phyloP scores from a whole-genome alignment of 2,888 invertebrate genomes.

The Herminia tarsipennalis region DNA sequence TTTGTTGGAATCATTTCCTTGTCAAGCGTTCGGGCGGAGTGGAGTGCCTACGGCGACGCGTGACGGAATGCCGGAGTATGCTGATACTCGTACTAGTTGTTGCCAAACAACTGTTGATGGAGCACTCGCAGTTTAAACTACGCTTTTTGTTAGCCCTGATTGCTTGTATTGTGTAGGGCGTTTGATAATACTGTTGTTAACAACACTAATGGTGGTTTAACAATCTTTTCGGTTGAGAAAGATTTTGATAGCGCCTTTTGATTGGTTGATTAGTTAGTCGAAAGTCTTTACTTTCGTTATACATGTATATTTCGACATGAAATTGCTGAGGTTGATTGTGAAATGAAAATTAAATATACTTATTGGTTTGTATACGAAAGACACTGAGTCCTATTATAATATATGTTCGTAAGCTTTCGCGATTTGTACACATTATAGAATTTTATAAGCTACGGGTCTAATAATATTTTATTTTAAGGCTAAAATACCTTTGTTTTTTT shows the following conservation, averaged over 20 bases:
- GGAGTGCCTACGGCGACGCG: slow-evolving; percentile 49
- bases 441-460: too few species aligned
- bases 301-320: background rate
- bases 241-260: slow-evolving; percentile 23
- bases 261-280: slow-evolving; percentile 25
- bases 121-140: slow-evolving; percentile 35
- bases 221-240: slow-evolving; percentile 22
- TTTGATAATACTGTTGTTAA: slow-evolving; percentile 43
- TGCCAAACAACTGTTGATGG: slow-evolving; percentile 54
- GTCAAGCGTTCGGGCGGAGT: slow-evolving; percentile 50
- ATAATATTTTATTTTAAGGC: too few species aligned
- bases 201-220: slow-evolving; percentile 33
- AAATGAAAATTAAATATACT: too few species aligned
- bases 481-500: too few species aligned
- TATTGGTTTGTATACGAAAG: too few species aligned
- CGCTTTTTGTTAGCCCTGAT: slow-evolving; percentile 49
- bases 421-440: too few species aligned
- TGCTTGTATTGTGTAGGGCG: slow-evolving; percentile 56
- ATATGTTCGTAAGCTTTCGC: too few species aligned
- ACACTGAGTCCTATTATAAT: too few species aligned
- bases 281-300: slow-evolving; percentile 9
- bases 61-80: slow-evolving; percentile 61
- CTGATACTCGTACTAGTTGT: slow-evolving; percentile 34
- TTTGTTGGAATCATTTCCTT: slow-evolving; percentile 59
- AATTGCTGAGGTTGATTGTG: background rate